A percentile compares a stretch with the other conserved stretches of the same genome.
phyloP scores from a whole-genome alignment of 2,888 invertebrate genomes.

The Pristionchus fissidentatus region DNA sequence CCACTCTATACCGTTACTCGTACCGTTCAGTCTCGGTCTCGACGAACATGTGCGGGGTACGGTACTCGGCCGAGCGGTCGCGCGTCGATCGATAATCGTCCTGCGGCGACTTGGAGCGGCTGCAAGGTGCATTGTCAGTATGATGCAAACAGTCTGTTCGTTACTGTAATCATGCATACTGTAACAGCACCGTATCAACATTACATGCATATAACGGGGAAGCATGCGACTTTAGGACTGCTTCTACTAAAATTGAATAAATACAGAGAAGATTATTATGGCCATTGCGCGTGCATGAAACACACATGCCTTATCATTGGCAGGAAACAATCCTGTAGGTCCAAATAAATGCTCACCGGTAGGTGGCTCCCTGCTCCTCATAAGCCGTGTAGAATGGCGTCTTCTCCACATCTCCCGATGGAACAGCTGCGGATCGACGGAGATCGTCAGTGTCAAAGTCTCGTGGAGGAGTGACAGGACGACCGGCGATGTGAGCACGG shows the following conservation, averaged over 20 bases:
- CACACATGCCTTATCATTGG: too few species aligned
- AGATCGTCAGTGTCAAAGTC: background rate
- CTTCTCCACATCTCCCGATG: background rate
- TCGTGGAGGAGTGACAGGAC: conserved; percentile 30
- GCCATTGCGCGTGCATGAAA: too few species aligned
- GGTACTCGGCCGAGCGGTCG: conserved; percentile 44
- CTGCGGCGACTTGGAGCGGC: conserved; percentile 35
- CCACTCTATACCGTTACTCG: background rate
- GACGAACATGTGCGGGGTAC: conserved; percentile 47
- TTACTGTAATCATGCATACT: background rate
- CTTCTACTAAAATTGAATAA: too few species aligned
- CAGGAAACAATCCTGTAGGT: too few species aligned
- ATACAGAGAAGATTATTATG: too few species aligned
- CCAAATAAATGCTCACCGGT: conserved; percentile 8
- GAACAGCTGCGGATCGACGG: background rate
- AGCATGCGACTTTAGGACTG: background rate
- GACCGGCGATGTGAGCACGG: conserved; percentile 35
- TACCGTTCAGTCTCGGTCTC: conserved; percentile 48
- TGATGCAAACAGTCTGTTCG: background rate
- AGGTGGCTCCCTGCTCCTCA: conserved; percentile 35
- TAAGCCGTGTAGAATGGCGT: conserved; percentile 49
- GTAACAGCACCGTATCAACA: background rate
- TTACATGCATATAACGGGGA: background rate
- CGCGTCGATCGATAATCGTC: conserved; percentile 31
- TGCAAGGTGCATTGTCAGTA: background rate